A percentile compares a stretch with the other conserved stretches of the same genome.
These are phyloP conservation scores for Camptogramma bilineatum DNA, from an alignment of 2,888 invertebrate genomes.

Conservation along the genomic window DNA sequence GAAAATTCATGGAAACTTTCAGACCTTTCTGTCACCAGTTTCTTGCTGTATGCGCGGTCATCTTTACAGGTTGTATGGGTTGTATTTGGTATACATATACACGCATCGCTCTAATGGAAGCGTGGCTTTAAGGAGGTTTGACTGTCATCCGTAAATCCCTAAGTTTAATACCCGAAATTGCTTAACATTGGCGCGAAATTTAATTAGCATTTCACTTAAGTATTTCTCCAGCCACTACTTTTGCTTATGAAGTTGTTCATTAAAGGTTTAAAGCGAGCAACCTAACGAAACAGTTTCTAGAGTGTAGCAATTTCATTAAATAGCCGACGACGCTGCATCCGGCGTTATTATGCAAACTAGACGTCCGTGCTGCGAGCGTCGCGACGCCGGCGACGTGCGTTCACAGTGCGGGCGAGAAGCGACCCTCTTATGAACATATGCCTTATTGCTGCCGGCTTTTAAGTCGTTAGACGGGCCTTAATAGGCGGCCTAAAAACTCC, in stretches of 20 bases:
- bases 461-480: too few relatives aligned
- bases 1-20: background rate
- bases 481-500: too few relatives aligned
- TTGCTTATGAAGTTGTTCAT: conserved; percentile 10
- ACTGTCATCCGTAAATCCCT: background rate
- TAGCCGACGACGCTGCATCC: conserved; percentile 56
- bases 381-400: conserved; percentile 49
- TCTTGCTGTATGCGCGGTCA: too few relatives aligned
- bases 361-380: conserved; percentile 48
- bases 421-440: conserved; percentile 13
- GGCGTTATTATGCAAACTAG: conserved; percentile 73
- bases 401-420: conserved; percentile 24
- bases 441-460: too few relatives aligned
- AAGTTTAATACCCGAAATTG: background rate
- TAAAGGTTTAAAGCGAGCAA: conserved; percentile 13
- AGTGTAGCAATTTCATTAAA: conserved; percentile 68
- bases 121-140: too few relatives aligned
- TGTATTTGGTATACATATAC: too few relatives aligned
- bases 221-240: background rate
- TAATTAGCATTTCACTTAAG: background rate
- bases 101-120: too few relatives aligned
- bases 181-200: background rate
- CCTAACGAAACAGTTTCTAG: conserved; percentile 40
- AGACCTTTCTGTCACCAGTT: background rate
- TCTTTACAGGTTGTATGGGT: too few relatives aligned